Conservation (phyloP, 2,888 invertebrate genomes). For the Zelleria hepariella region DNA sequence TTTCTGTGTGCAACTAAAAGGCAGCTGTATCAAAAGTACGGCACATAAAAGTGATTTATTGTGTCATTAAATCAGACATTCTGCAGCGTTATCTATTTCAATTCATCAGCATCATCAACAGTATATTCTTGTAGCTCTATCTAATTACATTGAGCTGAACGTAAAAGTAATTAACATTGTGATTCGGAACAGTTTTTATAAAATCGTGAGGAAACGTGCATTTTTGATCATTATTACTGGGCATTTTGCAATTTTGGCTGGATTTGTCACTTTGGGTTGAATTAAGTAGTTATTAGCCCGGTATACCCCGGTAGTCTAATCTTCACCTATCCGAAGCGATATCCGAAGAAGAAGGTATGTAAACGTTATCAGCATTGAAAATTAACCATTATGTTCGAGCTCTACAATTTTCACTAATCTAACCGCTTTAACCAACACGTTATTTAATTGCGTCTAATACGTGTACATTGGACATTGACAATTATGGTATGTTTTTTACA, state of each 20-base stretch:
- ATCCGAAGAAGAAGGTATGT: no score
- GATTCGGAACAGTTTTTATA: no score
- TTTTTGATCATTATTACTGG: no score
- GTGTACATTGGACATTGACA: background rate
- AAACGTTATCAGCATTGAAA: no score
- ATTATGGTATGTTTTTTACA: background rate
- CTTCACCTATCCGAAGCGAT: no score
- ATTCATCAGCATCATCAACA: background rate
- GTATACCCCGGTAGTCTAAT: no score
- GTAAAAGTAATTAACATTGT: background rate
- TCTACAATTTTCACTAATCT: background rate
- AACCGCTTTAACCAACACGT: no score
- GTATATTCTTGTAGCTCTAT: background rate
- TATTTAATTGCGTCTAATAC: no score
- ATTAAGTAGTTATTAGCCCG: background rate
- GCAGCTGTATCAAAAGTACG: background rate
- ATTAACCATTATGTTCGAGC: no score
- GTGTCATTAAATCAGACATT: background rate
- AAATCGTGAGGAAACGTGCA: no score
- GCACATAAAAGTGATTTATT: conserved; percentile 3
- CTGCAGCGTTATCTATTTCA: background rate
- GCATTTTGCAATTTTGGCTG: no score
- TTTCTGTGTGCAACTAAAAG: background rate
- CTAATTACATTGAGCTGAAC: background rate
- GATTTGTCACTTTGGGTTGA: no score